These are phyloP conservation scores for Mycetomoellerius zeteki DNA, from an alignment of 1,140 invertebrate species.

Conservation along the genomic window DNA sequence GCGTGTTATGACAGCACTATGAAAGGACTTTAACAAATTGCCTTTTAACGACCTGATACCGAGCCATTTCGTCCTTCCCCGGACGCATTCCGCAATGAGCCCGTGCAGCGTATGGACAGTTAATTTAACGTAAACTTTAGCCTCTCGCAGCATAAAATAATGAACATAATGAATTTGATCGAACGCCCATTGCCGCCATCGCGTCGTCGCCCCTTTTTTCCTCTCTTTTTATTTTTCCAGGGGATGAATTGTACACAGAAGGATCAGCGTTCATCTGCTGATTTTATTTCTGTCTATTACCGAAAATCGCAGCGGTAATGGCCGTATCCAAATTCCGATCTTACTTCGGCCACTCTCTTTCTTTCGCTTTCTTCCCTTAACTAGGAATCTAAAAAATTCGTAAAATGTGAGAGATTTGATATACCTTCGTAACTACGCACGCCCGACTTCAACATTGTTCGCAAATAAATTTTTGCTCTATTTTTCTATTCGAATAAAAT, in stretches of 20 bases:
- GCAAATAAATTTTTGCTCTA: conserved; percentile 4
- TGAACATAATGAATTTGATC: conserved; percentile 61
- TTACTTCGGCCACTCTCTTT: not conserved
- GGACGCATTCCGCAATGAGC: conserved; percentile 40
- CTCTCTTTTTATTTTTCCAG: not conserved
- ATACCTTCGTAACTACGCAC: not conserved
- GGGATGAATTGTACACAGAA: conserved; percentile 17
- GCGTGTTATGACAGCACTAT: conserved; percentile 49
- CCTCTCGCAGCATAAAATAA: conserved; percentile 38
- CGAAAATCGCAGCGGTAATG: conserved; percentile 29
- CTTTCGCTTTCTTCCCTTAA: not conserved
- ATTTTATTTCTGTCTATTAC: conserved; percentile 47
- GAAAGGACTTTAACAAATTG: conserved; percentile 65
- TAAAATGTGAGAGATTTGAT: conserved; percentile 30
- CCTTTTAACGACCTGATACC: conserved; percentile 67
- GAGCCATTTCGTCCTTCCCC: conserved; percentile 23
- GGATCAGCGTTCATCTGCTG: conserved; percentile 25
- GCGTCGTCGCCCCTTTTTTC: not conserved
- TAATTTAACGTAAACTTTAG: conserved; percentile 62
- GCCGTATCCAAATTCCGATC: conserved; percentile 27
- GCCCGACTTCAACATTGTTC: not conserved
- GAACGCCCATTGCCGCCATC: not conserved
- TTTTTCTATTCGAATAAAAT: conserved; percentile 12
- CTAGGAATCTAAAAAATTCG: conserved; percentile 31
- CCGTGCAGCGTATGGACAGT: conserved; percentile 3